Base-by-base conservation (phyloP, 2,888 invertebrate genomes). In the Tillus elongatus region DNA sequence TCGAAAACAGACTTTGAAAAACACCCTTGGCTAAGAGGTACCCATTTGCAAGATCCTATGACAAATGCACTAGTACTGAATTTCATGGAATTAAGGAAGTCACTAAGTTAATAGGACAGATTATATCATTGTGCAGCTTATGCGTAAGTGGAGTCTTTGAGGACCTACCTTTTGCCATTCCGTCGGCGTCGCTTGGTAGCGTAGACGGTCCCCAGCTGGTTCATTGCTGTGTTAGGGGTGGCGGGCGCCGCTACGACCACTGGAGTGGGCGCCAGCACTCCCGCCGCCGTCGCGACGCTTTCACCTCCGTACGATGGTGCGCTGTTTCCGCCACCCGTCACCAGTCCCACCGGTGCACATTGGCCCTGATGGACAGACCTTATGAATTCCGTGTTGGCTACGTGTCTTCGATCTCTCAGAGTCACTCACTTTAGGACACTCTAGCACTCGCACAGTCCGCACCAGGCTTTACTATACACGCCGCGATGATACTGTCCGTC, bases 91-190 rank as follows among this genome's bases (percentile, higher is more conserved):
- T n/a, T n/a, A n/a, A n/a, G n/a, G n/a, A n/a, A n/a, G n/a, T n/a
- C n/a, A n/a, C n/a, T n/a, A n/a, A n/a, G n/a, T n/a, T n/a, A n/a
- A n/a, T n/a, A n/a, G n/a, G n/a, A n/a, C n/a, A n/a, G n/a, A n/a
- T n/a, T n/a, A n/a, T n/a, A n/a, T n/a, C n/a, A n/a, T n/a, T n/a
- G n/a, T n/a, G n/a, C n/a, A n/a, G n/a, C n/a, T n/a, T n/a, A n/a
- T n/a, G n/a, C n/a, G n/a, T n/a, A n/a, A n/a, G n/a, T n/a, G n/a
- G n/a, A n/a, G n/a, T n/a, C n/a, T n/a, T n/a, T n/a, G n/a, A n/a
- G n/a, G n/a, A n/a, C n/a, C 69, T 67, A 93, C 95, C 92, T 93
- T 74, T 95, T 95, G 50, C 93, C 93, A 71, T 93, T 95, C 64
- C 95, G 76, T 58, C 95, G 75, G 61, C 95, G 77, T 62, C 95